These are phyloP conservation scores for Podarcis lilfordi DNA, from an alignment of 2,797 vertebrate genomes.

Conservation along the genomic window DNA sequence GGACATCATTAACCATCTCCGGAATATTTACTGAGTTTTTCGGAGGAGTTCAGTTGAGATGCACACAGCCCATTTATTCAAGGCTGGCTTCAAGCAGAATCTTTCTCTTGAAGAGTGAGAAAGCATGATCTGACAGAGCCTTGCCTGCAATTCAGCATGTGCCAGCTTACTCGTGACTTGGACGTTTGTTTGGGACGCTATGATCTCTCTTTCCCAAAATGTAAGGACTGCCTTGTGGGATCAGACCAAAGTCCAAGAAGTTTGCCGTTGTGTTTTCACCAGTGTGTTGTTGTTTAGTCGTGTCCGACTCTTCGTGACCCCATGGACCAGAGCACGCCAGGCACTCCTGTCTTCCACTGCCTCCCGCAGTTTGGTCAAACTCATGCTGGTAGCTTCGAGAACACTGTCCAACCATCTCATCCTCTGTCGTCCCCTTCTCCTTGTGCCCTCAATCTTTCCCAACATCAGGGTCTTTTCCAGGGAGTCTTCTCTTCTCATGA, in stretches of 20 bases:
- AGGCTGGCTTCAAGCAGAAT: conserved; percentile 39
- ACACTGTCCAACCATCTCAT: too few species aligned
- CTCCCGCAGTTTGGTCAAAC: too few species aligned
- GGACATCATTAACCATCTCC: conserved; percentile 42
- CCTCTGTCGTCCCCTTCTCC: too few species aligned
- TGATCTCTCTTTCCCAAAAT: neutral
- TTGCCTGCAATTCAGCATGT: conserved; percentile 19
- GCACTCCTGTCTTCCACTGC: too few species aligned
- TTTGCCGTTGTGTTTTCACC: neutral
- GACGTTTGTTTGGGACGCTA: neutral
- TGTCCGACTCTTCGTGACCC: too few species aligned
- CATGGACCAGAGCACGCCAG: too few species aligned
- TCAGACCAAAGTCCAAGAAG: neutral
- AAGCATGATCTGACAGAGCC: conserved; percentile 4
- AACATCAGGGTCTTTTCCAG: too few species aligned
- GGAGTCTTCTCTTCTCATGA: too few species aligned
- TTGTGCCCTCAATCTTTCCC: too few species aligned
- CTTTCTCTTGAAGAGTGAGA: neutral
- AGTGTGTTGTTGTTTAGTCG: too few species aligned
- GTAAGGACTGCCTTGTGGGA: neutral
- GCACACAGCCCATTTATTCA: neutral
- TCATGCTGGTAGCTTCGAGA: too few species aligned
- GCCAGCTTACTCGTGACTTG: conserved; percentile 23
- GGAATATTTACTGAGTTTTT: conserved; percentile 43
- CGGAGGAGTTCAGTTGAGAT: conserved; percentile 37